Percentiles rank a stretch among this genome's conserved stretches.
phyloP scores from a whole-genome alignment of 2,797 vertebrate species.

The Sternotherus odoratus region DNA sequence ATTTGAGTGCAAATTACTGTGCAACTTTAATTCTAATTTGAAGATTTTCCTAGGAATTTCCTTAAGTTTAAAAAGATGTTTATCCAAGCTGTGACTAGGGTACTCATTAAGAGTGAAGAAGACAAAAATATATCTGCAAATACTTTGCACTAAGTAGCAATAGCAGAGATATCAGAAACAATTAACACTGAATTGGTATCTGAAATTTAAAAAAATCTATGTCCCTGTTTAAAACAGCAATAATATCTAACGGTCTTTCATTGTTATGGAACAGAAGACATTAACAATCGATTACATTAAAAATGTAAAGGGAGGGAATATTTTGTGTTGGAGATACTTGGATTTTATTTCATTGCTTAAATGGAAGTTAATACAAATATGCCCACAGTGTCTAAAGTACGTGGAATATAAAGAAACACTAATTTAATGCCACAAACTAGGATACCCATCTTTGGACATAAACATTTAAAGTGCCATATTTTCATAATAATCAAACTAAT shows the following conservation, averaged over 20 bases:
- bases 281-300: accelerated
- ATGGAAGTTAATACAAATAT: background rate
- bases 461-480: constrained; percentile 69
- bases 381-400: background rate
- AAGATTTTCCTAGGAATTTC: background rate
- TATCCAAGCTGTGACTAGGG: background rate
- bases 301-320: background rate
- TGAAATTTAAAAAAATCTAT: background rate
- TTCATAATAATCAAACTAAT: background rate
- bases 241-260: background rate
- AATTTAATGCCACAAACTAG: constrained; percentile 28
- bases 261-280: background rate
- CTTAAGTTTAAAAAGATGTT: background rate
- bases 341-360: background rate
- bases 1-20: background rate
- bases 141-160: background rate
- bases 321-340: background rate
- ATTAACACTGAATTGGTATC: background rate
- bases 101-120: background rate
- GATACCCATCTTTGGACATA: background rate
- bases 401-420: background rate
- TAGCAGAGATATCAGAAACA: background rate
- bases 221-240: background rate
- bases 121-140: background rate
- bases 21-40: background rate